Evolutionary conservation across 2,797 vertebrate species (phyloP).

Genomic region (Oceanodroma leucorhoa): DNA sequence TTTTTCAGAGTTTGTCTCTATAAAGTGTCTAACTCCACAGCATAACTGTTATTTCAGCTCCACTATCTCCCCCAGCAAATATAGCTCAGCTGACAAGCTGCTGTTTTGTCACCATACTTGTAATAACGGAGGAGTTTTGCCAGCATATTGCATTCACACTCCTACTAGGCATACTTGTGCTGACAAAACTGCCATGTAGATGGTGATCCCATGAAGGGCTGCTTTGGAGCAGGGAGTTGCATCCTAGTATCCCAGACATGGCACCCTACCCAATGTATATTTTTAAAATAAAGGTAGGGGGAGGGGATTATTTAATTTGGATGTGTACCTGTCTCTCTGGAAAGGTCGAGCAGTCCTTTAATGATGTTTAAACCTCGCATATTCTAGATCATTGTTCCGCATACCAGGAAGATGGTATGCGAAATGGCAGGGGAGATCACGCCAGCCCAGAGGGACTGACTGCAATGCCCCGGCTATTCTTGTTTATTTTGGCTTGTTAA

Average conservation of each 20-base stretch:
- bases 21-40: not conserved
- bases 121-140: not conserved
- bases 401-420: not conserved
- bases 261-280: not conserved
- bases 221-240: not conserved
- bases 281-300: not conserved
- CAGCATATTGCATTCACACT: not conserved
- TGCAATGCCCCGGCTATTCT: accelerated
- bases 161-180: not conserved
- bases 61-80: not conserved
- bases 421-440: not conserved
- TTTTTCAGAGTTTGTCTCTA: not conserved
- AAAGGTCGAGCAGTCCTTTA: not conserved
- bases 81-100: not conserved
- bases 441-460: not conserved
- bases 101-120: not conserved
- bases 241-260: not conserved
- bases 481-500: not conserved
- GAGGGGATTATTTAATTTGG: not conserved
- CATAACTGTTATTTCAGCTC: not conserved
- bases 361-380: not conserved
- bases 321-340: not conserved
- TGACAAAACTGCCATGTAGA: not conserved
- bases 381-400: accelerated
- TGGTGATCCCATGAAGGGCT: not conserved